A percentile compares a stretch with the other conserved stretches of the same genome.
phyloP scores from a whole-genome alignment of 2,113 vertebrate genomes.

The Antidorcas marsupialis region DNA sequence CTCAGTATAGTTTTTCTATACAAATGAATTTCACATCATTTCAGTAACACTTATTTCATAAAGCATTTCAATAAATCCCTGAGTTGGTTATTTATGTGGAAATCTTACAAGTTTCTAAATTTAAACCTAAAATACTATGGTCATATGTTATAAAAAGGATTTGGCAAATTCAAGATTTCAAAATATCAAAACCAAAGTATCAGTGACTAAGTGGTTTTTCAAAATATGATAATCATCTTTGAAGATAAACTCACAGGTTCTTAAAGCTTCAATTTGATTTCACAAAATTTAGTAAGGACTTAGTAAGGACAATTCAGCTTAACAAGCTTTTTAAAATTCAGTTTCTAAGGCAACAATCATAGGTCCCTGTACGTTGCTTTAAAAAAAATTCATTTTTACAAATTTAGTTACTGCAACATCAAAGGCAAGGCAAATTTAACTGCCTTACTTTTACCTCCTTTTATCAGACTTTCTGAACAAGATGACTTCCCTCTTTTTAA shows the following conservation, averaged over 20 bases:
- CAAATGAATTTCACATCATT: conserved; percentile 14
- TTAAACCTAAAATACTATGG: not conserved
- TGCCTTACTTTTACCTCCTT: conserved; percentile 70
- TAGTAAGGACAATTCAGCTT: conserved; percentile 73
- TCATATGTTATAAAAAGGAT: not conserved
- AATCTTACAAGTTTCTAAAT: conserved; percentile 21
- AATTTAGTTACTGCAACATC: conserved; percentile 55
- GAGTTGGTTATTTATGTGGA: not conserved
- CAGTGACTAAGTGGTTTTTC: conserved; percentile 51
- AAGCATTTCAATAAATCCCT: not conserved
- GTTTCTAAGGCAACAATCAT: conserved; percentile 82
- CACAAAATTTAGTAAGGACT: conserved; percentile 72
- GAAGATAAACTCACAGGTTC: conserved; percentile 43
- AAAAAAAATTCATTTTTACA: conserved; percentile 67
- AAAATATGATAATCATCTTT: conserved; percentile 40
- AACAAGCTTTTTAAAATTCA: conserved; percentile 80
- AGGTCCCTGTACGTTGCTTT: conserved; percentile 70
- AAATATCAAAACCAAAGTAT: conserved; percentile 48
- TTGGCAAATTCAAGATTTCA: conserved; percentile 21
- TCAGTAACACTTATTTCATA: not conserved
- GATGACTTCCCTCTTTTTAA: conserved; percentile 42
- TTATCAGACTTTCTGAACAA: conserved; percentile 58
- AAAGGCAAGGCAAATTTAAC: conserved; percentile 69
- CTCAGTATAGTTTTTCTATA: not conserved
- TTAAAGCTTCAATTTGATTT: conserved; percentile 57